A percentile compares a stretch with the other conserved stretches of the same genome.
phyloP scores from a whole-genome alignment of 2,888 invertebrate species.

The Orchestes rusci region DNA sequence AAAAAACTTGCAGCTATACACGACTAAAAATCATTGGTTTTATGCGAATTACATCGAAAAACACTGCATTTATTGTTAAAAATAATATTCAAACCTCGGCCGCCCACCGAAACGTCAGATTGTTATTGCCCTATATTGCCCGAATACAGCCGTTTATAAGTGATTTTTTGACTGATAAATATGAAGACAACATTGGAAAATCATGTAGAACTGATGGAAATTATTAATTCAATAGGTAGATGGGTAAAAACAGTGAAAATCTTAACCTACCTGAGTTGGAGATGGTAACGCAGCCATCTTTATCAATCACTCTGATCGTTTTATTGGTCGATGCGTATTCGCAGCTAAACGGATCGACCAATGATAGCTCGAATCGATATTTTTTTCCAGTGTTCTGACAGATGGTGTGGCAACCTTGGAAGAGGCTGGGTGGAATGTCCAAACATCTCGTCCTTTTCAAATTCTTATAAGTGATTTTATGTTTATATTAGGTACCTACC shows the following conservation, averaged over 20 bases:
- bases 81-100: slow-evolving; percentile 12
- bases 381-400: too few relatives aligned
- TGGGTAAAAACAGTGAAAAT: neutral
- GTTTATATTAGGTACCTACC: too few relatives aligned
- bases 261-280: slow-evolving; percentile 66
- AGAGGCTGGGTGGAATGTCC: too few relatives aligned
- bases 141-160: neutral
- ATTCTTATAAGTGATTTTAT: too few relatives aligned
- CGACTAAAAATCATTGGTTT: too few relatives aligned
- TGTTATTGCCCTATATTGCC: slow-evolving; percentile 6
- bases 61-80: neutral
- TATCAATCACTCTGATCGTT: slow-evolving; percentile 40
- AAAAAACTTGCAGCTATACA: too few relatives aligned
- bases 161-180: neutral
- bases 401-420: too few relatives aligned
- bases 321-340: slow-evolving; percentile 21
- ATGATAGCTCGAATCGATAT: too few relatives aligned
- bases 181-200: neutral
- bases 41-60: too few relatives aligned
- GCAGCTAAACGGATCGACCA: too few relatives aligned
- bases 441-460: too few relatives aligned
- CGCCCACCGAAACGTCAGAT: slow-evolving; percentile 21
- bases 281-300: slow-evolving; percentile 82
- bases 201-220: neutral
- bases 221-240: neutral